Percentiles rank a stretch among this genome's conserved stretches.
Evolutionary conservation across 2,113 vertebrate genomes (phyloP).

Genomic region (Pangasianodon hypophthalmus): DNA sequence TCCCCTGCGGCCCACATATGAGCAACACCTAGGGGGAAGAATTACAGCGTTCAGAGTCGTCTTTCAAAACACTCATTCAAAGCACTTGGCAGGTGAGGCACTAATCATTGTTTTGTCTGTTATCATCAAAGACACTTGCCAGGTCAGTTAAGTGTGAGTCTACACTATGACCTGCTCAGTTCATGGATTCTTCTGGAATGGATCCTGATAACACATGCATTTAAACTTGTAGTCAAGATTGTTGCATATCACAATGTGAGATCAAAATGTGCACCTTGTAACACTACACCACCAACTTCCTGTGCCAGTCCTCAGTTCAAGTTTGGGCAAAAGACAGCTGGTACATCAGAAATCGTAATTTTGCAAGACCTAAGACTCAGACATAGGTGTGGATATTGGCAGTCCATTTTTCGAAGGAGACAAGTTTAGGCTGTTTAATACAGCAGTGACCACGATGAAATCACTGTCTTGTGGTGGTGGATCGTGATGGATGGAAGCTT

Average conservation of each 20-base stretch:
- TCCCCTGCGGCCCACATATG: slow-evolving; percentile 94
- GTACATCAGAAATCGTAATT: neutral
- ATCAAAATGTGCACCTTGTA: neutral
- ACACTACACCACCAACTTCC: neutral
- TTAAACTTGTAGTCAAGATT: neutral
- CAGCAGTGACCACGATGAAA: neutral
- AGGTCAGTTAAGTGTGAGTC: neutral
- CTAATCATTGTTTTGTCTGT: neutral
- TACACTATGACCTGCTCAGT: neutral
- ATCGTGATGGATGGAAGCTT: neutral
- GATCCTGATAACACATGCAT: neutral
- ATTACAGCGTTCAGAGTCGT: neutral
- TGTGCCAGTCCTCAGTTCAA: neutral
- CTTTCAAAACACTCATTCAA: neutral
- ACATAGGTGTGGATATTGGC: neutral
- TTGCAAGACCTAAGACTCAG: neutral
- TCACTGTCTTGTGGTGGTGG: neutral
- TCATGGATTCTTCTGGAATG: neutral
- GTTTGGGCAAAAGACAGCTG: neutral
- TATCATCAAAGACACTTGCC: neutral
- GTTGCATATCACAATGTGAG: neutral
- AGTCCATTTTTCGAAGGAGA: neutral
- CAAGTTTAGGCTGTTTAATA: neutral
- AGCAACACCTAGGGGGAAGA: slow-evolving; percentile 84
- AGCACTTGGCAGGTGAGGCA: neutral